These are phyloP conservation scores for Leucophenga montana DNA, from an alignment of 2,888 invertebrate genomes.

Conservation along the genomic window DNA sequence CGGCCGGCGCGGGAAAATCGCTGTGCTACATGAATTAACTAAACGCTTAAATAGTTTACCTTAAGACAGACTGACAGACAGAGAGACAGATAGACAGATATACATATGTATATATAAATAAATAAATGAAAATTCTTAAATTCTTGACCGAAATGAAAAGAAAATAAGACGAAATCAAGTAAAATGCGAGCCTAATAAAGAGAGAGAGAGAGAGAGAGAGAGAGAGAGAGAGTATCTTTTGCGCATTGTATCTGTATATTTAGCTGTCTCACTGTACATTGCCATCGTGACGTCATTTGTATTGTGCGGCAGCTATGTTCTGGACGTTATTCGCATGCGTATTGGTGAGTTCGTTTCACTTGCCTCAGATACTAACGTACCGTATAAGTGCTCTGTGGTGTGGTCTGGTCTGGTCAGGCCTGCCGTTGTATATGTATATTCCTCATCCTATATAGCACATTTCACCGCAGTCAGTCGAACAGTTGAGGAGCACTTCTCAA, in stretches of 20 bases:
- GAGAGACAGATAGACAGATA: background rate
- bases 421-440: no score
- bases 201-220: no score
- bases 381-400: background rate
- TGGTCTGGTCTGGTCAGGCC: no score
- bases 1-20: conserved; percentile 10
- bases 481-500: conserved; percentile 22
- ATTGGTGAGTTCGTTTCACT: conserved; percentile 14
- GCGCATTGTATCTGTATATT: no score
- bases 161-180: background rate
- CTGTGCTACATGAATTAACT: no score
- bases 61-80: background rate
- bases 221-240: no score
- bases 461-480: background rate
- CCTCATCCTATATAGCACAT: background rate
- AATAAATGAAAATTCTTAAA: conserved; percentile 18
- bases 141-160: no score
- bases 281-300: conserved; percentile 36
- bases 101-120: conserved; percentile 6
- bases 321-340: conserved; percentile 39
- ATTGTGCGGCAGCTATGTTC: conserved; percentile 36
- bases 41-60: no score
- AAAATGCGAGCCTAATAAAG: no score
- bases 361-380: background rate
- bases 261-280: background rate